phyloP scores from a whole-genome alignment of 2,113 vertebrate genomes.

The Laticauda colubrina region DNA sequence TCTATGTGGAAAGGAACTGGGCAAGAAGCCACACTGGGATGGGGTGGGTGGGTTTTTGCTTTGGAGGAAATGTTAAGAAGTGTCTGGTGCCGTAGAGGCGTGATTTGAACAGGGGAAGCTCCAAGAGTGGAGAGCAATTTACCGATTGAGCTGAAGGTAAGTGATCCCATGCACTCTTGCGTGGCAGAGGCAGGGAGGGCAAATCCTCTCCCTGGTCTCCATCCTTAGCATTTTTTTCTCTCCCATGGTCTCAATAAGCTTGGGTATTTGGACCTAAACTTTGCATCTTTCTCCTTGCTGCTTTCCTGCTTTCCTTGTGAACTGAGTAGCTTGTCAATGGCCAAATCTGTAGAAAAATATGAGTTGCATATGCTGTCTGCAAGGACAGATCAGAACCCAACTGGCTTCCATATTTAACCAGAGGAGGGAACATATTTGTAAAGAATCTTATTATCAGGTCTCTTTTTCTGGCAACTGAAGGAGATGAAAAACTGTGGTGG shows the following conservation, averaged over 20 bases:
- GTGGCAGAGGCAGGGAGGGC: not conserved
- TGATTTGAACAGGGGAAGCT: constrained; percentile 29
- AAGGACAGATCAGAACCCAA: not conserved
- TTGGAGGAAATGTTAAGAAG: constrained; percentile 42
- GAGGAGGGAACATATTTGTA: not conserved
- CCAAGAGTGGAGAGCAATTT: constrained; percentile 22
- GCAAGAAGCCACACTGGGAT: constrained; percentile 44
- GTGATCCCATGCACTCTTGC: not conserved
- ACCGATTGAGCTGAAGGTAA: constrained; percentile 26
- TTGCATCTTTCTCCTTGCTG: not conserved
- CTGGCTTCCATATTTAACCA: not conserved
- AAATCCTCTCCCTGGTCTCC: not conserved
- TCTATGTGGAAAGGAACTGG: constrained; percentile 39
- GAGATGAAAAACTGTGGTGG: not conserved
- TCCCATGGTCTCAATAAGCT: not conserved
- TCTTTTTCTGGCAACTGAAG: not conserved
- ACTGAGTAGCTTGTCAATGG: not conserved
- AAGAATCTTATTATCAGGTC: not conserved
- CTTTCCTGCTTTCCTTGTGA: not conserved
- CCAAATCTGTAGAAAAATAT: constrained; percentile 8
- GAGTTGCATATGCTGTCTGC: not conserved
- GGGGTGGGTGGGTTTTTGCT: constrained; percentile 37
- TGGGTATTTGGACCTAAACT: not conserved
- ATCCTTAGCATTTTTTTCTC: not conserved
- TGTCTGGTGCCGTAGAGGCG: constrained; percentile 38